Evolutionary conservation across 2,888 invertebrate species (phyloP).

Genomic region (Yponomeuta cagnagella): DNA sequence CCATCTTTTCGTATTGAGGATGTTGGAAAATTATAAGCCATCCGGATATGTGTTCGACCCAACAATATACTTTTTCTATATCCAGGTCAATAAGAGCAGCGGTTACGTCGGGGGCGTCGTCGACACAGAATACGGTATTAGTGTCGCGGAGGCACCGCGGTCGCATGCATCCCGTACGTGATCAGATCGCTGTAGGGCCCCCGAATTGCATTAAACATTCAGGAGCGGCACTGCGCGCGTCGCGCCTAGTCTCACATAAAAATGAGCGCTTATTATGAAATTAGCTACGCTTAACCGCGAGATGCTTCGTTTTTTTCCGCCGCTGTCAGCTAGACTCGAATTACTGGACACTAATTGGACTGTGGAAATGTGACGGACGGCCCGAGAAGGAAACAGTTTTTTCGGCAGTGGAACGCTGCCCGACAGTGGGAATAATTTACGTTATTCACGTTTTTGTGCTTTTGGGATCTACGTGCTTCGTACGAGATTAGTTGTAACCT

Average conservation of each 20-base stretch:
- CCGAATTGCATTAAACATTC: slow-evolving; percentile 67
- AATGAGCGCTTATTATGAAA: slow-evolving; percentile 74
- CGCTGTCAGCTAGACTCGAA: slow-evolving; percentile 65
- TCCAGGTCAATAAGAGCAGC: slow-evolving; percentile 43
- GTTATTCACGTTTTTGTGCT: slow-evolving; percentile 10
- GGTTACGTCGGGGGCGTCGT: slow-evolving; percentile 52
- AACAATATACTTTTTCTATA: slow-evolving; percentile 27
- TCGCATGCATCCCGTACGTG: slow-evolving; percentile 35
- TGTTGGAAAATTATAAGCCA: not conserved
- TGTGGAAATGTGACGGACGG: slow-evolving; percentile 69
- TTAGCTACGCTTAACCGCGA: slow-evolving; percentile 60
- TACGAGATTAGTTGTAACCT: not conserved
- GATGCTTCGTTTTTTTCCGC: slow-evolving; percentile 56
- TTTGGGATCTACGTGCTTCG: not conserved
- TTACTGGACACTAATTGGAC: slow-evolving; percentile 74
- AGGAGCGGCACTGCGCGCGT: slow-evolving; percentile 42
- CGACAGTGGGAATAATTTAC: slow-evolving; percentile 8
- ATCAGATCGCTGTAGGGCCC: slow-evolving; percentile 40
- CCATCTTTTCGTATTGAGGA: no score
- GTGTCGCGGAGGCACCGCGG: slow-evolving; percentile 43
- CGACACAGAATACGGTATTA: slow-evolving; percentile 58
- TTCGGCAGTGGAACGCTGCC: slow-evolving; percentile 15
- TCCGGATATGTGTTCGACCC: not conserved
- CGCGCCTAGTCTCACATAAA: slow-evolving; percentile 55
- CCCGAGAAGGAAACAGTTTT: slow-evolving; percentile 39